Percentiles rank a stretch among this genome's conserved stretches.
phyloP scores from a whole-genome alignment of 1,140 invertebrate species.

The Araneus ventricosus region DNA sequence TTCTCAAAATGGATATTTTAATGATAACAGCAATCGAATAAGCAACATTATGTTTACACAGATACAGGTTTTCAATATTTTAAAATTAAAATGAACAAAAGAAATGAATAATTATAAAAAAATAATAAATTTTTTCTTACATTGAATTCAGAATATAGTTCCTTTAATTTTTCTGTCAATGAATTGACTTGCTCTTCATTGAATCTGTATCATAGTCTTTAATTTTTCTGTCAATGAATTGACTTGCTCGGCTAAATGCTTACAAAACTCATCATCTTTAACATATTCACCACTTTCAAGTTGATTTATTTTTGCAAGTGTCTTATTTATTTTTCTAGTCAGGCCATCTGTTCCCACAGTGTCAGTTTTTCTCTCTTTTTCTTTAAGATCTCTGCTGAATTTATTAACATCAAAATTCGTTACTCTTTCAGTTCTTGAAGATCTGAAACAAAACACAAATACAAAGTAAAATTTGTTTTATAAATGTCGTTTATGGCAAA shows the following conservation, averaged over 20 bases:
- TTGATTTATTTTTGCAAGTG: slow-evolving; percentile 46
- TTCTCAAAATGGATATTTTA: no score
- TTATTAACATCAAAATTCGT: background rate
- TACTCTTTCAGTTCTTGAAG: background rate
- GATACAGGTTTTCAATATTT: no score
- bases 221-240: slow-evolving; percentile 39
- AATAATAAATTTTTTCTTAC: background rate
- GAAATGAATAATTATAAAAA: background rate
- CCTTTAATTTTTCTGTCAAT: slow-evolving; percentile 51
- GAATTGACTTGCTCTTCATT: slow-evolving; percentile 46
- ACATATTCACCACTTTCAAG: slow-evolving; percentile 51
- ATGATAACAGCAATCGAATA: no score
- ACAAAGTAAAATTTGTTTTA: background rate
- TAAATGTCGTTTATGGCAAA: no score
- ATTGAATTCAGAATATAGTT: slow-evolving; percentile 35
- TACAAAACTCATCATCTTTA: slow-evolving; percentile 59
- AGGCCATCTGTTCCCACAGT: background rate
- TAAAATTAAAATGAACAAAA: no score
- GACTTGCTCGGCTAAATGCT: slow-evolving; percentile 8
- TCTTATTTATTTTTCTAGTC: slow-evolving; percentile 38
- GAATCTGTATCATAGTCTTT: background rate
- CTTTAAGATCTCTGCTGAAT: background rate
- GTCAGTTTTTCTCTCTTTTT: background rate
- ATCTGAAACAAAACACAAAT: background rate
- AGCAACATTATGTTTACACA: no score